Conservation (phyloP, 1,140 invertebrate genomes). For the Tenebrio molitor region DNA sequence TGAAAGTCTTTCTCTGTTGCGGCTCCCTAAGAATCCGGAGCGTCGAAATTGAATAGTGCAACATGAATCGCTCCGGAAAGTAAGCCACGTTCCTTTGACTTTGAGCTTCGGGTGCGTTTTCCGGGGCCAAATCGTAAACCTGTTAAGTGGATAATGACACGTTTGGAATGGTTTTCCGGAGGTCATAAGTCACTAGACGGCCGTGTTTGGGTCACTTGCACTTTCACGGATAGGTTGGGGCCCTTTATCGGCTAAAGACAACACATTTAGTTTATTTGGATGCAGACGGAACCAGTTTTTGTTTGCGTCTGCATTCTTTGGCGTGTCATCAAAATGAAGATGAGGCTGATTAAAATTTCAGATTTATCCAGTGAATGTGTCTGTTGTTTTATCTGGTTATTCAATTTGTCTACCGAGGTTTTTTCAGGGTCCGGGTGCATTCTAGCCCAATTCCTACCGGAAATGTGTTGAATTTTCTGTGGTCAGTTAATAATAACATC, state of each 20-base stretch:
- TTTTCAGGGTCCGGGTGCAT: background rate
- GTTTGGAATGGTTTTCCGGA: background rate
- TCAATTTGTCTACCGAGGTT: conserved; percentile 21
- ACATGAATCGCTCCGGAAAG: conserved; percentile 33
- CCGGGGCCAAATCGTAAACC: background rate
- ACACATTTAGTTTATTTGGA: conserved; percentile 33
- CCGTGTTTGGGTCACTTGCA: background rate
- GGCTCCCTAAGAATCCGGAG: conserved; percentile 15
- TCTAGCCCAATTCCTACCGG: no score
- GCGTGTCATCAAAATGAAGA: conserved; percentile 48
- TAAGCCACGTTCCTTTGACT: conserved; percentile 21
- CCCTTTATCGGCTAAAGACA: conserved; percentile 31
- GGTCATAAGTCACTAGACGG: conserved; percentile 9
- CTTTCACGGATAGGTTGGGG: conserved; percentile 20
- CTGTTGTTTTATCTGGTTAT: conserved; percentile 30
- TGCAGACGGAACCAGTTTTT: conserved; percentile 48
- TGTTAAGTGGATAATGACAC: conserved; percentile 26
- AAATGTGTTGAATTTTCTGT: background rate
- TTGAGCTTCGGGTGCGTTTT: background rate
- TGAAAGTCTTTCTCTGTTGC: background rate
- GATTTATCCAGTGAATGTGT: conserved; percentile 42
- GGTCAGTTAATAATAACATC: background rate
- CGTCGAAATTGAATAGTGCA: conserved; percentile 21
- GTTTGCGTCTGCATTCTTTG: conserved; percentile 44
- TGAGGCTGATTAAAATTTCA: conserved; percentile 45